phyloP scores from a whole-genome alignment of 2,888 invertebrate genomes.

The Tipula helvola region DNA sequence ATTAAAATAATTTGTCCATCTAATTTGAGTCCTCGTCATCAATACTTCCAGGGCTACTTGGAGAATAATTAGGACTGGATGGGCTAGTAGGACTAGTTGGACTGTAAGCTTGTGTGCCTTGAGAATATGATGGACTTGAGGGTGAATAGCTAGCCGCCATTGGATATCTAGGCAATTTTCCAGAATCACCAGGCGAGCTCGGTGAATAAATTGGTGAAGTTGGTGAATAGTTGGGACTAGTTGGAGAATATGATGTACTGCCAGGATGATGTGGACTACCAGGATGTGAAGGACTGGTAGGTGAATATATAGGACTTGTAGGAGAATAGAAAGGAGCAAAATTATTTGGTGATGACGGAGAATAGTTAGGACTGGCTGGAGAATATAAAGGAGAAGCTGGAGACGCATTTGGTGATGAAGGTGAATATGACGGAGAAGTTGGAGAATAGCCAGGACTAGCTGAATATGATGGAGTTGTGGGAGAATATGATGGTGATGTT shows the following conservation, averaged over 20 bases:
- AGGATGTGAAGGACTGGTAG: slow-evolving; percentile 43
- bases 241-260: slow-evolving; percentile 61
- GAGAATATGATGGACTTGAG: slow-evolving; percentile 69
- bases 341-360: slow-evolving; percentile 64
- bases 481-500: slow-evolving; percentile 10
- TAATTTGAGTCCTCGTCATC: not conserved
- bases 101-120: slow-evolving; percentile 67
- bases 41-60: slow-evolving; percentile 48
- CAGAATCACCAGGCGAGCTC: slow-evolving; percentile 75
- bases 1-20: not conserved
- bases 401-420: slow-evolving; percentile 61
- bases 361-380: slow-evolving; percentile 73
- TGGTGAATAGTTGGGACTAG: slow-evolving; percentile 72
- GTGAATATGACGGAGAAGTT: slow-evolving; percentile 56
- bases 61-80: slow-evolving; percentile 69
- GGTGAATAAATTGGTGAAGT: slow-evolving; percentile 78
- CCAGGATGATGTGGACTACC: slow-evolving; percentile 48
- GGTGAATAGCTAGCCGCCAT: slow-evolving; percentile 63
- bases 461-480: slow-evolving; percentile 17
- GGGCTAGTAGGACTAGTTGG: slow-evolving; percentile 55
- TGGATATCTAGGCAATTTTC: slow-evolving; percentile 36
- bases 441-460: slow-evolving; percentile 43
- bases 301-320: slow-evolving; percentile 67
- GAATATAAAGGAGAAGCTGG: slow-evolving; percentile 69
- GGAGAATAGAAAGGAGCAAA: slow-evolving; percentile 52